phyloP scores from a whole-genome alignment of 2,797 vertebrate species.

The Cacajao melanocephalus region DNA sequence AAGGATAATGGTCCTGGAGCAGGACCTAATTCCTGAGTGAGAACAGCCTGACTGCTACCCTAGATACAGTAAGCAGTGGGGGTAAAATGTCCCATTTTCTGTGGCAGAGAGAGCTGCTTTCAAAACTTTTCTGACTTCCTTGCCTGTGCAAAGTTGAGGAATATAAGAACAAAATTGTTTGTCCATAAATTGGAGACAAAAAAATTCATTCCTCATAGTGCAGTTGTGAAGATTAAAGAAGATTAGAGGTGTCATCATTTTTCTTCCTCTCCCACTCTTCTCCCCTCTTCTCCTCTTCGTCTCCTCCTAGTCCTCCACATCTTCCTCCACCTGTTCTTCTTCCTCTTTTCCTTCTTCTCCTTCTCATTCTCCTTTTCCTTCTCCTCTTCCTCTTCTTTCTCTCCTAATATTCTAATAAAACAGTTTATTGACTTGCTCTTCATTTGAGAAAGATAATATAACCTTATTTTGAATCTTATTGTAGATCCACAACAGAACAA shows the following conservation, averaged over 20 bases:
- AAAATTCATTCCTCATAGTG: not conserved
- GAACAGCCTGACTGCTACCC: rapidly evolving
- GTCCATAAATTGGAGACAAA: not conserved
- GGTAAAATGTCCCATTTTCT: not conserved
- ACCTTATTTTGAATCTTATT: not conserved
- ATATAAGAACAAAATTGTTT: not conserved
- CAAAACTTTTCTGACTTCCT: not conserved
- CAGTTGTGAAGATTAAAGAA: too few relatives aligned
- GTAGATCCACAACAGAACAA: not conserved
- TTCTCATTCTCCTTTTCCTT: not conserved
- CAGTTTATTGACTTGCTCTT: not conserved
- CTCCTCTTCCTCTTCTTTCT: not conserved
- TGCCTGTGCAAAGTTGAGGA: not conserved
- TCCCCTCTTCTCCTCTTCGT: not conserved
- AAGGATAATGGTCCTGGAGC: rapidly evolving
- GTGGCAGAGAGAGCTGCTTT: not conserved
- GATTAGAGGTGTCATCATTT: not conserved
- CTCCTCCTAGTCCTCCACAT: not conserved
- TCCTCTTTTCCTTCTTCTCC: not conserved
- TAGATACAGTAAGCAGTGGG: not conserved
- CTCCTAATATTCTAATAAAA: not conserved
- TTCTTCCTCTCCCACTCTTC: not conserved
- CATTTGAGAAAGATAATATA: not conserved
- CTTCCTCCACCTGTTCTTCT: not conserved
- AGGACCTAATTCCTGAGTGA: not conserved